A percentile compares a stretch with the other conserved stretches of the same genome.
These are phyloP conservation scores for Dexiosoma caninum DNA, from an alignment of 2,888 invertebrate species.

Conservation along the genomic window DNA sequence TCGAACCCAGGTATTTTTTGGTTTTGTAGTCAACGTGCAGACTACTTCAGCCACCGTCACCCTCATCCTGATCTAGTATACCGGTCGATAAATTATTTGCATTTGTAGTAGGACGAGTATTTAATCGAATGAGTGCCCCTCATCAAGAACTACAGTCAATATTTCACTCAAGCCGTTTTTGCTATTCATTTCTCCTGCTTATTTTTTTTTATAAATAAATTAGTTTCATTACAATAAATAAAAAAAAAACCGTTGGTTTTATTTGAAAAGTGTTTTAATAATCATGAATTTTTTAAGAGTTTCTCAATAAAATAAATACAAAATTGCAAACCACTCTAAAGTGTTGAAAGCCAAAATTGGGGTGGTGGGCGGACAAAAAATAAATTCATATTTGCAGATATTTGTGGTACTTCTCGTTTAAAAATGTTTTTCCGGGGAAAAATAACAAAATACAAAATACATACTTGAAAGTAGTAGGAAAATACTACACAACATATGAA, in stretches of 20 bases:
- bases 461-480: constrained; percentile 6
- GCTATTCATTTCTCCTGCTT: too few species aligned
- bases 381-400: not conserved
- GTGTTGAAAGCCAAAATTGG: constrained; percentile 29
- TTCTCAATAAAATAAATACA: not conserved
- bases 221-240: too few species aligned
- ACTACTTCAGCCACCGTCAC: too few species aligned
- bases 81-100: too few species aligned
- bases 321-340: constrained; percentile 11
- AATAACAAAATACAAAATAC: not conserved
- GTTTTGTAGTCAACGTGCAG: too few species aligned
- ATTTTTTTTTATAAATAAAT: too few species aligned
- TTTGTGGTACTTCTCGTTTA: not conserved
- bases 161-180: not conserved
- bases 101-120: too few species aligned
- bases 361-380: not conserved
- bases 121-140: not conserved
- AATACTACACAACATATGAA: constrained; percentile 33
- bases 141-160: too few species aligned
- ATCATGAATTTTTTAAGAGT: not conserved
- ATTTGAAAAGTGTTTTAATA: not conserved
- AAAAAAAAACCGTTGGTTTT: not conserved
- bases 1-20: too few species aligned
- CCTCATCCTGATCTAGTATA: too few species aligned
- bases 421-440: constrained; percentile 4